Base-by-base conservation (phyloP, 2,113 vertebrate genomes). In the Calidris pugnax region DNA sequence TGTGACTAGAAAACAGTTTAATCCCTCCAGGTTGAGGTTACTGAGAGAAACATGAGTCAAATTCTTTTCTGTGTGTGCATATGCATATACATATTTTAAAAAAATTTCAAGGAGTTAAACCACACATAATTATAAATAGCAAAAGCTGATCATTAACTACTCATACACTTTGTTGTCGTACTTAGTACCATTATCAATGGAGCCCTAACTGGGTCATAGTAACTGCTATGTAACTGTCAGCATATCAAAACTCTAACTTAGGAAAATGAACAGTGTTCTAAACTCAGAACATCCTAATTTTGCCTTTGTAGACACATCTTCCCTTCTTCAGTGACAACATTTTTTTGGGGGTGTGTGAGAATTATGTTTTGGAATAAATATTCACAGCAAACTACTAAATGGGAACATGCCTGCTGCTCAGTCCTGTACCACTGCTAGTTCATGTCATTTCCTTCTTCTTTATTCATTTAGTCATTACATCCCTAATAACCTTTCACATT, bases 101-200 rank as follows among this genome's bases (percentile, higher is more conserved):
- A 57, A 60, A 51, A 41, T 11, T 17, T 26, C 78, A 78, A 92
- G 66, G 59, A 85, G 23, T 66, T 93, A 41, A 82, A 94, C 27
- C 62, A 48, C 60, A 87, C 67, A 64, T 75, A 35, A 30, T 76
- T 90, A 96, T 95, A 94, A 97, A 94, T 94, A 95, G 20, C 10
- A 89, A 85, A 94, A 94, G 89, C 64, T 62, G 86, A 91, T 66
- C 48, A 53, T 85, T 85, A 93, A 21, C 53, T 94, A 94, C 51
- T 60, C 60, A 81, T 18, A 90, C 30, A 35, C 50, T 95, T 95
- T 48, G 75, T 89, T 87, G 41, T 78, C 89, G 93, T 72, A 95
- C 78, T 96, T 95, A 89, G 92, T 96, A 96, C 88, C 86, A 67
- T 88, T 69, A 95, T 50, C 77, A 87, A 4, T 45, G 35, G 77